phyloP scores from a whole-genome alignment of 2,888 invertebrate genomes.

The Papilio elwesi region DNA sequence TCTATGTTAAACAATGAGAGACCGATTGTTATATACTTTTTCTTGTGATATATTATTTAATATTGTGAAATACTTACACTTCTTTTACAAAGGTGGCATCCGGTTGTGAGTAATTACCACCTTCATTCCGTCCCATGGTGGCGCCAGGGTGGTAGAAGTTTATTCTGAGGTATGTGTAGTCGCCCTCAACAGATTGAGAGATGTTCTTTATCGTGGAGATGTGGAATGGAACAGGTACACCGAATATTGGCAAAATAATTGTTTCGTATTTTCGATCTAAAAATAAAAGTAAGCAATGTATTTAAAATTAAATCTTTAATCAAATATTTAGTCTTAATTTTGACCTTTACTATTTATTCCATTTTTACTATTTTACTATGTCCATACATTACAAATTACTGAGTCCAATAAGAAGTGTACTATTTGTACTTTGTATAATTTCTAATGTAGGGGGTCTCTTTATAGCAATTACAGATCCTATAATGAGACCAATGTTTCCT shows the following conservation, averaged over 20 bases:
- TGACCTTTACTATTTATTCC: too few relatives aligned
- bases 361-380: too few relatives aligned
- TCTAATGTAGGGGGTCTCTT: too few relatives aligned
- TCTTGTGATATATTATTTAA: too few relatives aligned
- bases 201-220: constrained; percentile 99
- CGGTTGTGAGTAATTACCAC: constrained; percentile 95
- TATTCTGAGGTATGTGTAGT: constrained; percentile 98
- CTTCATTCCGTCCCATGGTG: constrained; percentile 97
- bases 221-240: constrained; percentile 98
- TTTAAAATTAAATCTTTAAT: not conserved
- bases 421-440: too few relatives aligned
- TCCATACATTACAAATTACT: too few relatives aligned
- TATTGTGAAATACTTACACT: constrained; percentile 87
- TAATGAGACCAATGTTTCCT: too few relatives aligned
- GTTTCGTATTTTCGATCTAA: constrained; percentile 98
- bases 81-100: constrained; percentile 99
- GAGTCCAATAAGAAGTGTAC: too few relatives aligned
- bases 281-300: constrained; percentile 43
- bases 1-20: too few relatives aligned
- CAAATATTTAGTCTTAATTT: too few relatives aligned
- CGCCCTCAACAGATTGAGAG: constrained; percentile 98
- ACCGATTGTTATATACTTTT: too few relatives aligned
- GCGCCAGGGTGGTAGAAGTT: constrained; percentile 99
- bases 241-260: constrained; percentile 98
- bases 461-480: too few relatives aligned